These are phyloP conservation scores for Oscheius sp. DNA, from an alignment of 1,140 invertebrate genomes.

Conservation along the genomic window DNA sequence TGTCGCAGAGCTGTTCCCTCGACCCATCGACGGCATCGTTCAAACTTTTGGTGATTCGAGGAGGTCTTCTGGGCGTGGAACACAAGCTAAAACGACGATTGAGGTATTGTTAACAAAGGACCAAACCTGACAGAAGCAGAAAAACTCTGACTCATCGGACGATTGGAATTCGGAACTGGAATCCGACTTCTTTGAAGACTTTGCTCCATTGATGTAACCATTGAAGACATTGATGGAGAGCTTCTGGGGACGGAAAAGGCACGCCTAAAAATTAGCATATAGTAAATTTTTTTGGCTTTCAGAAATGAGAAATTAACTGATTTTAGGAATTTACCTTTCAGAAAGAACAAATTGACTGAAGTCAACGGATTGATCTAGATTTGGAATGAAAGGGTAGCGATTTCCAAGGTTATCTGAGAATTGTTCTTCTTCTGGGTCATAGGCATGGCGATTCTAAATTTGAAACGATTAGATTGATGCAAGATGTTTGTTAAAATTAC, in stretches of 20 bases:
- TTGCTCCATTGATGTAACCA: not conserved
- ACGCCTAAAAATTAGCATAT: not conserved
- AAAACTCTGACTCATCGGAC: slow-evolving; percentile 12
- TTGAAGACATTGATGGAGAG: not conserved
- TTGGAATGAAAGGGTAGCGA: not conserved
- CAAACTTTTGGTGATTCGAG: not conserved
- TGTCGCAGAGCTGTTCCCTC: slow-evolving; percentile 1
- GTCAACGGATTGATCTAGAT: slow-evolving; percentile 1
- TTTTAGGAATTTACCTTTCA: not conserved
- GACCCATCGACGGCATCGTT: not conserved
- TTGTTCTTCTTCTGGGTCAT: not conserved
- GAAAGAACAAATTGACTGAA: not conserved
- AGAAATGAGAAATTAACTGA: too few species aligned
- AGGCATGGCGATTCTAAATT: not conserved
- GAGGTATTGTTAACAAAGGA: not conserved
- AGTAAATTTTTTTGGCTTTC: not conserved
- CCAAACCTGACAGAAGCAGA: not conserved
- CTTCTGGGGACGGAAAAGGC: slow-evolving; percentile 4
- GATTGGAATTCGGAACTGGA: not conserved
- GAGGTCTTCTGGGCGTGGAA: not conserved
- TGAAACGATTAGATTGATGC: not conserved
- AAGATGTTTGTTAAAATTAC: not conserved
- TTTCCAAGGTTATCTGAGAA: not conserved
- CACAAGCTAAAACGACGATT: not conserved
- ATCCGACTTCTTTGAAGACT: not conserved